Evolutionary conservation across 2,113 vertebrate genomes (phyloP).

Genomic region (Erythrolamprus reginae): DNA sequence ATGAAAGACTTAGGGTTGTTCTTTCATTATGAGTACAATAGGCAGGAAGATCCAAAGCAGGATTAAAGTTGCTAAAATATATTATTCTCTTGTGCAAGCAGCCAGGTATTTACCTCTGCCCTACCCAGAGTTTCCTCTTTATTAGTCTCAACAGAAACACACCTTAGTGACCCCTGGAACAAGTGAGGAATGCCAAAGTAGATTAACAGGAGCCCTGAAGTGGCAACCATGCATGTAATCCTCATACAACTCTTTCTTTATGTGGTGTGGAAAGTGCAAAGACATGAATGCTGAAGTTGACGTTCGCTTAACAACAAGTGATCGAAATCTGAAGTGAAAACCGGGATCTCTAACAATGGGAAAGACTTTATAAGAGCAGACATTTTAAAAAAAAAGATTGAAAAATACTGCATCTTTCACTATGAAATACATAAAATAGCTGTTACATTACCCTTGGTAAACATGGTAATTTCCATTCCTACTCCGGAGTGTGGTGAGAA

Average conservation of each 20-base stretch:
- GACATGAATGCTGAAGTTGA: neutral
- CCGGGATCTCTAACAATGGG: neutral
- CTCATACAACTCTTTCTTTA: neutral
- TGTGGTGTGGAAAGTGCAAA: neutral
- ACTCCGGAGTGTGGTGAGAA: neutral
- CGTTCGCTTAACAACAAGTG: neutral
- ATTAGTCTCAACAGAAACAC: constrained; percentile 24
- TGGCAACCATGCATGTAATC: neutral
- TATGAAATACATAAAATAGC: neutral
- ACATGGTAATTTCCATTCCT: neutral
- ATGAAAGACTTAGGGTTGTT: constrained; percentile 48
- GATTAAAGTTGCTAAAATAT: constrained; percentile 41
- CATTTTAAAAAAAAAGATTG: neutral
- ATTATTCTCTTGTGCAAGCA: constrained; percentile 52
- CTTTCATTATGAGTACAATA: constrained; percentile 34
- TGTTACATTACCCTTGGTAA: too few relatives aligned
- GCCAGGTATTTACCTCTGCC: constrained; percentile 54
- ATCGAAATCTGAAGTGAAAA: neutral
- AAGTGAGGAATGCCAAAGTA: neutral
- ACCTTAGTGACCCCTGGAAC: neutral
- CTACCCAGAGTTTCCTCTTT: constrained; percentile 11
- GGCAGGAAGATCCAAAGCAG: constrained; percentile 36
- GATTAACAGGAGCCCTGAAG: neutral
- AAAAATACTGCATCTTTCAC: neutral
- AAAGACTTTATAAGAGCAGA: neutral